Base-by-base conservation (phyloP, 2,113 vertebrate species). In the Erythrocercus mccallii region DNA sequence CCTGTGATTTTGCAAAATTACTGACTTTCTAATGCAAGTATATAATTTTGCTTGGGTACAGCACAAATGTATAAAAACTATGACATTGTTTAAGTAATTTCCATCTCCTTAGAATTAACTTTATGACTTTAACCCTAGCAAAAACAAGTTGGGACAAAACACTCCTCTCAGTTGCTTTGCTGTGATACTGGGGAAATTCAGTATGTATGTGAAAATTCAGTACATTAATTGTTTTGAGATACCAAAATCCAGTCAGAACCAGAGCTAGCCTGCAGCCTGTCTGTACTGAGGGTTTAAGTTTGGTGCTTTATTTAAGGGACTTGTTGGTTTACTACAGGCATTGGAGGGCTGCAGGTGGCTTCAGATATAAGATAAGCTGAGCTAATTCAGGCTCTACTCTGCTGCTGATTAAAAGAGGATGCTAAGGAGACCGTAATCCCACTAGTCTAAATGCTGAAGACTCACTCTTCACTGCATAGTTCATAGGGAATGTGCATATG, bases 311-410 rank as follows among this genome's bases (percentile, higher is more conserved):
- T 72, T 81, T 64, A 6, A 33, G 33, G 44, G 35, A 80, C 8
- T 8, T 11, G 12, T 35, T n/a, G 24, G 42, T 47, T 81, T 28
- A 1, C 18, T 37, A 2, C 18, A 57, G 57, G 57, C 37, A 40
- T 22, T 18, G 23, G 7, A 72, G 24, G 31, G 12, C 22, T 85
- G 37, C 17, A 47, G 31, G 21, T 0, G 0, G 9, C 37, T 83
- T 88, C 23, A 27, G 22, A 10, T 44, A 5, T 6, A 44, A 45
- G 19, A 54, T 4, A 3, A 17, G 1, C 23, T 83, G 64, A n/a
- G 10, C 27, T 81, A 35, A 62, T 25, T 84, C 30, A 42, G 30
- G 3, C 12, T 91, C 13, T 80, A 1, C 27, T 65, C 37, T 65
- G 14, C 20, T 83, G 18, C 35, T 86, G n/a, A 14, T 33, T 62